Percentiles rank a stretch among this genome's conserved stretches.
Evolutionary conservation across 2,113 vertebrate genomes (phyloP).

Genomic region (Halichoerus grypus): DNA sequence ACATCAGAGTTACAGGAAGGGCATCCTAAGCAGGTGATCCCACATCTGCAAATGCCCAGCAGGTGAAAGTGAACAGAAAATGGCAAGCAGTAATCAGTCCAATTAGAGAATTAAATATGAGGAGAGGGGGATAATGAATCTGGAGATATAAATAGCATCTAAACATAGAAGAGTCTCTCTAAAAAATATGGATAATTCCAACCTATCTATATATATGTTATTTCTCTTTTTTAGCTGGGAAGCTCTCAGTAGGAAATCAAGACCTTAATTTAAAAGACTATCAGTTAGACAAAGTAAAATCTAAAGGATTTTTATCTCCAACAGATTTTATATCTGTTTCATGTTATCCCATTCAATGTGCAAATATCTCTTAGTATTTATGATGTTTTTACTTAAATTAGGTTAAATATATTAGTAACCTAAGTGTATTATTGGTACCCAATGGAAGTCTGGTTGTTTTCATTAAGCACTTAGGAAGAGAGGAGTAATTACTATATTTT

Average conservation of each 20-base stretch:
- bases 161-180: not conserved
- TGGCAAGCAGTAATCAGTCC: not conserved
- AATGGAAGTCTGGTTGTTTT: not conserved
- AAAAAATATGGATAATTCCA: not conserved
- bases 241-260: not conserved
- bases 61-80: not conserved
- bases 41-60: not conserved
- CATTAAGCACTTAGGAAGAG: not conserved
- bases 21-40: not conserved
- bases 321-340: not conserved
- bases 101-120: not conserved
- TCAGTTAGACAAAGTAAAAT: not conserved
- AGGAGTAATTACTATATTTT: not conserved
- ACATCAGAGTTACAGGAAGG: not conserved
- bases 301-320: not conserved
- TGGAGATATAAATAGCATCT: not conserved
- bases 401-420: not conserved
- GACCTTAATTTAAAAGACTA: conserved; percentile 17
- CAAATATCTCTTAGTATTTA: not conserved
- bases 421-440: not conserved
- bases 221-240: not conserved
- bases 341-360: not conserved
- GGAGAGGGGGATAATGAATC: not conserved
- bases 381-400: not conserved
- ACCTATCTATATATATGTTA: not conserved